Evolutionary conservation across 2,888 invertebrate genomes (phyloP).

Genomic region (Mimumesa dahlbomi): DNA sequence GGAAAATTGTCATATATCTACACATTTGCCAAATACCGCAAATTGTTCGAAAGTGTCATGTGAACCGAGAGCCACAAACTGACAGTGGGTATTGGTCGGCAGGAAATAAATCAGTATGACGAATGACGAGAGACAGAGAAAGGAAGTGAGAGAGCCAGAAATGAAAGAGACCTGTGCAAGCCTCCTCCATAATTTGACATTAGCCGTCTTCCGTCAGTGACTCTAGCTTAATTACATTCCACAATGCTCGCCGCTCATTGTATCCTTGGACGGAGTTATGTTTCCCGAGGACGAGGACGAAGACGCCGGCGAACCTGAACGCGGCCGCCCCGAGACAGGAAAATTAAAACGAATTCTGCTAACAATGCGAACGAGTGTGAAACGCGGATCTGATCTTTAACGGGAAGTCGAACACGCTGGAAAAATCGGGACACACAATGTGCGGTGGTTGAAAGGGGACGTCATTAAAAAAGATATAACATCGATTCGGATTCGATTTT

Average conservation of each 20-base stretch:
- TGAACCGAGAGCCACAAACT: conserved; percentile 23
- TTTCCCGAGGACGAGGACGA: conserved; percentile 51
- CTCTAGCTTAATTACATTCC: conserved; percentile 78
- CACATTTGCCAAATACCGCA: too few relatives aligned
- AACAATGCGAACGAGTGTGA: background rate
- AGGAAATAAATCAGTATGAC: conserved; percentile 76
- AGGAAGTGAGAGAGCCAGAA: conserved; percentile 16
- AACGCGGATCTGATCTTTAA: background rate
- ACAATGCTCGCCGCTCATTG: conserved; percentile 69
- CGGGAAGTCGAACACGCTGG: background rate
- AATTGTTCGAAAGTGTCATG: background rate
- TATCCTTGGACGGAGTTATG: conserved; percentile 71
- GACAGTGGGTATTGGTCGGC: conserved; percentile 31
- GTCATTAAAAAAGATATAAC: background rate
- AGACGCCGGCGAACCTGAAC: conserved; percentile 27
- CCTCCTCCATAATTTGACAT: conserved; percentile 74
- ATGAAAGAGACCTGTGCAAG: conserved; percentile 4
- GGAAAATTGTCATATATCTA: too few relatives aligned
- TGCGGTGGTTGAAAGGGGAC: too few relatives aligned
- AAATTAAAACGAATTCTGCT: conserved; percentile 45
- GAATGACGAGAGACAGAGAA: conserved; percentile 53
- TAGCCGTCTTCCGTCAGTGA: conserved; percentile 70
- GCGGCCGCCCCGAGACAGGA: conserved; percentile 13
- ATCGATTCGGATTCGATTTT: too few relatives aligned
- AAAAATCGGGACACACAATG: too few relatives aligned